Evolutionary conservation across 2,888 invertebrate species (phyloP).

Genomic region (Drosophila demipolita): DNA sequence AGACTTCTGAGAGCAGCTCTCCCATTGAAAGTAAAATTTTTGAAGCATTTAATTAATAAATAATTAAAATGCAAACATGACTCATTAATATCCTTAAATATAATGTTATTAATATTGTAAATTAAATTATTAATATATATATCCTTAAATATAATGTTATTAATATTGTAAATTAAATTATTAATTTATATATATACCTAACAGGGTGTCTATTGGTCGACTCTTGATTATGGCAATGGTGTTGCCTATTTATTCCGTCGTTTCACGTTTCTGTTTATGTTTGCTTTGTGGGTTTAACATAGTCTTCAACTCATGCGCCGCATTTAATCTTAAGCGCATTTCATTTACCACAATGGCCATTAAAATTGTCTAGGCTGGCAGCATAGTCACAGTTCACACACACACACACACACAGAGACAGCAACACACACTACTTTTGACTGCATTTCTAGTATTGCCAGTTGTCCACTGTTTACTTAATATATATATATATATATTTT

Average conservation of each 20-base stretch:
- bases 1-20: not conserved
- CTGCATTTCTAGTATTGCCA: conserved; percentile 31
- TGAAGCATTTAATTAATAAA: no score
- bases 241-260: conserved; percentile 19
- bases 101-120: not conserved
- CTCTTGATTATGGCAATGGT: not conserved
- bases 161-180: not conserved
- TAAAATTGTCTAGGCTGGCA: conserved; percentile 65
- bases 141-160: not conserved
- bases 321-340: conserved; percentile 79
- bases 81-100: not conserved
- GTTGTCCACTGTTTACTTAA: conserved; percentile 49
- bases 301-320: conserved; percentile 52
- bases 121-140: no score
- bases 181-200: not conserved
- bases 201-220: not conserved
- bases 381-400: conserved; percentile 9
- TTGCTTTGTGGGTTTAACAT: conserved; percentile 73
- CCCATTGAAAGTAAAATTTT: not conserved
- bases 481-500: conserved; percentile 39
- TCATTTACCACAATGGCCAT: conserved; percentile 77
- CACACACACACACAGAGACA: conserved; percentile 7
- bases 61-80: not conserved
- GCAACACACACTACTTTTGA: not conserved
- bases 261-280: conserved; percentile 65